Evolutionary conservation across 2,797 vertebrate species (phyloP), one percentile per base, ranked within the genome.

Genomic region (Crenuchus spilurus): DNA sequence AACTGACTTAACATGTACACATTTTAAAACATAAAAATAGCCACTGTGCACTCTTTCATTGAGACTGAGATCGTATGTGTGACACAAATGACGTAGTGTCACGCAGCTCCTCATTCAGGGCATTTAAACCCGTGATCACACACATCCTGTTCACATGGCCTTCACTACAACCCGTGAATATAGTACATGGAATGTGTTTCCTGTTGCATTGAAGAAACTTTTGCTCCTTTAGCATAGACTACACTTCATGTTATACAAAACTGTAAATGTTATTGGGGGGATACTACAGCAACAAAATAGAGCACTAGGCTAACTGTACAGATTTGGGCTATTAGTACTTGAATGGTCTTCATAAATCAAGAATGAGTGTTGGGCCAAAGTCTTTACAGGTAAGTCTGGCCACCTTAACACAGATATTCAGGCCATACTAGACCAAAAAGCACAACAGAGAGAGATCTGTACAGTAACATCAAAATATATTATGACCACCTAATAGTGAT

Each of bases 191-290:
- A 75, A 75, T 75, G 64, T 68, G 64, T 75, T 68, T 69, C 54
- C 73, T 51, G 44, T 61, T 52, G n/a, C n/a, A 42, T 8, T 52
- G 33, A 68, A 46, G 64, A 68, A 3, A 60, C 44, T 35, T 33
- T 37, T 33, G 42, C 54, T 37, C 24, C 63, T 31, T 49, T 46
- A 9, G 10, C 1, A 2, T 16, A 61, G 31, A n/a, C 46, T 57
- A 57, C 61, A 18, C 9, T 57, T 57, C 22, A 24, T 48, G 46
- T 44, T 2, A 4, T 24, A 37, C n/a, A 8, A 28, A 42, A 42
- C 37, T 61, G 2, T 35, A 7, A 35, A 22, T 3, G 83, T 89
- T 92, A 91, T 44, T 69, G 65, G 44, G 51, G 49, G 42, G 68
- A 52, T 46, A 55, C 58, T 16, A 44, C 26, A 44, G 62, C 70